These are phyloP conservation scores for Allophyes oxyacanthae DNA, from an alignment of 2,888 invertebrate species.

Conservation along the genomic window DNA sequence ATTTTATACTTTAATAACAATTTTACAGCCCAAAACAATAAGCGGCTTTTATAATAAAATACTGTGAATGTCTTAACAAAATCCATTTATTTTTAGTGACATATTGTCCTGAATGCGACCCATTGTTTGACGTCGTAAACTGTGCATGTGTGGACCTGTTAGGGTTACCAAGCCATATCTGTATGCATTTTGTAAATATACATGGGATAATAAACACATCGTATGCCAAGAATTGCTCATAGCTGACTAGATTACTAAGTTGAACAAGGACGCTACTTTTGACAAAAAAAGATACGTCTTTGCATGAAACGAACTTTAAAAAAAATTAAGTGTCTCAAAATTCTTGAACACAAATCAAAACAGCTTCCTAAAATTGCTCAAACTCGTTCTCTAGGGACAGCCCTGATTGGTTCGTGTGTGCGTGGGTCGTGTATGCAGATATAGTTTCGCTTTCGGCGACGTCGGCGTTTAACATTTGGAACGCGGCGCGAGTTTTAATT, in stretches of 20 bases:
- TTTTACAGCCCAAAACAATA: constrained; percentile 59
- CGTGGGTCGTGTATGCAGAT: constrained; percentile 67
- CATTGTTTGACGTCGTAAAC: constrained; percentile 74
- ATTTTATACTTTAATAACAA: constrained; percentile 53
- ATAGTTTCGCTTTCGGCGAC: constrained; percentile 86
- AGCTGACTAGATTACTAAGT: constrained; percentile 31
- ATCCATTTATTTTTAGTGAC: constrained; percentile 75
- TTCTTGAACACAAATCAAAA: constrained; percentile 43
- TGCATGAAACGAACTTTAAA: too few relatives aligned
- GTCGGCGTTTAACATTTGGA: constrained; percentile 85
- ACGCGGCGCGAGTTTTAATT: constrained; percentile 88
- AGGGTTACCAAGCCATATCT: constrained; percentile 62
- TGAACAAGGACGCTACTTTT: constrained; percentile 7
- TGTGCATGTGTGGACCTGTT: constrained; percentile 60
- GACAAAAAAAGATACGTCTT: not conserved
- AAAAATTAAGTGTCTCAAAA: constrained; percentile 8
- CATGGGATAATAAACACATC: constrained; percentile 46
- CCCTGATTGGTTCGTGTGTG: constrained; percentile 60
- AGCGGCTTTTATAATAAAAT: constrained; percentile 57
- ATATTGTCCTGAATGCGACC: constrained; percentile 76
- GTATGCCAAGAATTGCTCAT: constrained; percentile 40
- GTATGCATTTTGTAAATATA: constrained; percentile 51
- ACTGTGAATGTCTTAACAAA: constrained; percentile 64
- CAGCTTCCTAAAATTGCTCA: constrained; percentile 18
- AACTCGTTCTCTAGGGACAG: constrained; percentile 54